These are phyloP conservation scores for Gopherus flavomarginatus DNA, from an alignment of 2,113 vertebrate genomes.

Conservation along the genomic window DNA sequence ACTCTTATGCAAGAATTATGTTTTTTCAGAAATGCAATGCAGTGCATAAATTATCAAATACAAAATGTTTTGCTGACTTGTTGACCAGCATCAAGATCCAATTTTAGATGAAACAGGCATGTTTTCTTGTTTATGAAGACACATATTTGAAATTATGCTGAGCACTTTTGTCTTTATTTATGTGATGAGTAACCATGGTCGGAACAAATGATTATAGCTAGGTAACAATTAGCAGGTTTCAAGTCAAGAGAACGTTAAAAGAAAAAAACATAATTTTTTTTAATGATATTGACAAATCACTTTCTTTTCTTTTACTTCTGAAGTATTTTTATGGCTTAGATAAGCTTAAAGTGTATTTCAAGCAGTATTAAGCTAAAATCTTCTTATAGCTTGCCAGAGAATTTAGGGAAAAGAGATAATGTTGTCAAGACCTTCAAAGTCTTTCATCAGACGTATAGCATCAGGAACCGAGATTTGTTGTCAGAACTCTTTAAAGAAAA, in stretches of 20 bases:
- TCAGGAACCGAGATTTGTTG: conserved; percentile 42
- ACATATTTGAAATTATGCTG: neutral
- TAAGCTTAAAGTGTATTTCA: neutral
- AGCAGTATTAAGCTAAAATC: neutral
- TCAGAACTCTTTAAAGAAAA: conserved; percentile 55
- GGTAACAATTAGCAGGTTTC: neutral
- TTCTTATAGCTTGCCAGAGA: neutral
- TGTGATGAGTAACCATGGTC: neutral
- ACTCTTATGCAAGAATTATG: neutral
- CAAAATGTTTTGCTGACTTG: neutral
- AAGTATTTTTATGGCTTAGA: neutral
- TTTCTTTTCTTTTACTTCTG: neutral
- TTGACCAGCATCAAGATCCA: neutral
- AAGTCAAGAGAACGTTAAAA: neutral
- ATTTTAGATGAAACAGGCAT: neutral
- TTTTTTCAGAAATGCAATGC: neutral
- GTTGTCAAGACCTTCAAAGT: conserved; percentile 42
- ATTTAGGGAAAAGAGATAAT: neutral
- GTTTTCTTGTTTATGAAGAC: neutral
- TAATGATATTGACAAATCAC: neutral
- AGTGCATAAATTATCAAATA: neutral
- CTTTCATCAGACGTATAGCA: neutral
- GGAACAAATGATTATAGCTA: neutral
- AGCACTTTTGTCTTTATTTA: neutral
- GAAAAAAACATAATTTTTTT: neutral